A percentile compares a stretch with the other conserved stretches of the same genome.
Conservation (phyloP, 2,888 invertebrate genomes). For the Hyposoter didymator region DNA sequence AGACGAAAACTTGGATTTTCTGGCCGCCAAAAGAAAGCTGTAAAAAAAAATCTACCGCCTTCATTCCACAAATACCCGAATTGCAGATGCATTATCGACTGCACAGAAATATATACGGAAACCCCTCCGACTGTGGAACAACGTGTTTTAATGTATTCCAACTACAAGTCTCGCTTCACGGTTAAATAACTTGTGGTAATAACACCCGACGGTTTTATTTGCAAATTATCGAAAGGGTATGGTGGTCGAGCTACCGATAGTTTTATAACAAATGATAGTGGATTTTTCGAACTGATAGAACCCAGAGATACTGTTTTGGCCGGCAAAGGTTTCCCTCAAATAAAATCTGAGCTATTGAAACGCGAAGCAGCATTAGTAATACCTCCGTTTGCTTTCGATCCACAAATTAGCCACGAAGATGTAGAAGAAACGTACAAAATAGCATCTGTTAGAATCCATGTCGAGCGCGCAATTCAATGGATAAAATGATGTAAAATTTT, state of each 20-base stretch:
- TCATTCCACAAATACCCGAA: too few relatives aligned
- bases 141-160: conserved; percentile 66
- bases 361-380: conserved; percentile 4
- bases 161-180: conserved; percentile 46
- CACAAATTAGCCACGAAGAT: conserved; percentile 16
- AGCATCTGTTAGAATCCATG: conserved; percentile 43
- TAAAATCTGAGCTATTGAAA: conserved; percentile 10
- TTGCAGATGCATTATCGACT: conserved; percentile 59
- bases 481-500: conserved; percentile 53
- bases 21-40: conserved; percentile 66
- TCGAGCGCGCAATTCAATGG: conserved; percentile 41
- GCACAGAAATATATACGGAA: conserved; percentile 63
- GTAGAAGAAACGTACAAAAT: conserved; percentile 35
- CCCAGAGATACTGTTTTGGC: background rate
- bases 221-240: background rate
- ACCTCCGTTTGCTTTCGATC: conserved; percentile 2
- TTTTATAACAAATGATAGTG: background rate
- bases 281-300: background rate
- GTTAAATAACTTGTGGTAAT: conserved; percentile 62
- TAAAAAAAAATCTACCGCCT: conserved; percentile 60
- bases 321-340: background rate
- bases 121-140: conserved; percentile 64
- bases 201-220: background rate
- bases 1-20: conserved; percentile 67
- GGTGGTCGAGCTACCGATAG: background rate